A percentile compares a stretch with the other conserved stretches of the same genome.
phyloP scores from a whole-genome alignment of 2,797 vertebrate genomes.

The Rousettus madagascariensis region DNA sequence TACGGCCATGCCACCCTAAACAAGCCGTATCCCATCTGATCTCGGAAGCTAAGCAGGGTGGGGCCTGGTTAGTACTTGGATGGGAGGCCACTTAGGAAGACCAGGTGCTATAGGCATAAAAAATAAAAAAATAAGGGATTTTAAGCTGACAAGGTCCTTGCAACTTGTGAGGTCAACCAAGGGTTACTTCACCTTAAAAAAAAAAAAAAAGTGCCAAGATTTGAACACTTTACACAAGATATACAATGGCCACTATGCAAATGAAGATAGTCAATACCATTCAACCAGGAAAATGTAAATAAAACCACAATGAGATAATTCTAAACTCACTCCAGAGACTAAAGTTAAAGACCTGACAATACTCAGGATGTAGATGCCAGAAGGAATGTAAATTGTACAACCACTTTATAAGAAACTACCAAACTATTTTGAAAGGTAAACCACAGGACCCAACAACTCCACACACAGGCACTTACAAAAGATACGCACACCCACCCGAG shows the following conservation, averaged over 20 bases:
- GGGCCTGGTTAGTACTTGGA: too few relatives aligned
- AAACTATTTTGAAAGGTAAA: neutral
- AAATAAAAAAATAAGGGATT: too few relatives aligned
- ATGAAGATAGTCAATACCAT: neutral
- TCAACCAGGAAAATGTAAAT: constrained; percentile 5
- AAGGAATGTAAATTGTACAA: neutral
- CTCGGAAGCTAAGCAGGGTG: too few relatives aligned
- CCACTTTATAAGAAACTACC: neutral
- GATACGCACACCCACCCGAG: neutral
- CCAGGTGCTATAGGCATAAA: too few relatives aligned
- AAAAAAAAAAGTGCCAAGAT: neutral
- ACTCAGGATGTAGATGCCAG: neutral
- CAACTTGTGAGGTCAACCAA: too few relatives aligned
- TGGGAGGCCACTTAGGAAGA: too few relatives aligned
- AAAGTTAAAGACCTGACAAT: neutral
- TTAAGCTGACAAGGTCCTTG: too few relatives aligned
- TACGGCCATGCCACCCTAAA: too few relatives aligned
- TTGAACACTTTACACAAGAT: neutral
- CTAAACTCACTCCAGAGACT: neutral
- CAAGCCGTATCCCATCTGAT: too few relatives aligned
- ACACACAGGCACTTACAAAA: neutral
- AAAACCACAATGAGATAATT: neutral
- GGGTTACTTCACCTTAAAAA: too few relatives aligned
- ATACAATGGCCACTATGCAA: neutral
- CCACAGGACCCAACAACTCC: neutral